Evolutionary conservation across 2,888 invertebrate genomes (phyloP).

Genomic region (Phytoseiulus persimilis): DNA sequence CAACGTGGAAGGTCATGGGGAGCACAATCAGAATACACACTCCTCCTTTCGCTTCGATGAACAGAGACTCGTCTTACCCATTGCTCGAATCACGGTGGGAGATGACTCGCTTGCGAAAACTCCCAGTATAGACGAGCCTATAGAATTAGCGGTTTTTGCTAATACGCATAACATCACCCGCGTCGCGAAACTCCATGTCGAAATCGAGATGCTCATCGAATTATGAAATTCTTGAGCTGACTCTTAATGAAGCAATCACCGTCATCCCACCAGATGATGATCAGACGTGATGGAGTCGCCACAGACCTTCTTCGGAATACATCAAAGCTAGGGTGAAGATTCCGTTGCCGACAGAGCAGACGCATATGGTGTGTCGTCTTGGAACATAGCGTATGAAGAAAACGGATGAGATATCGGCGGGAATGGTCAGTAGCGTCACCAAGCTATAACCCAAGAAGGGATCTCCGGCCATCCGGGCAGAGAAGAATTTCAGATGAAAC

Average conservation of each 20-base stretch:
- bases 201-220: too few species aligned
- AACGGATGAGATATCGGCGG: neutral
- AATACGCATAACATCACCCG: neutral
- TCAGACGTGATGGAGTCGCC: neutral
- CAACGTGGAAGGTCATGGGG: too few species aligned
- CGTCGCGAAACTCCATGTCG: neutral
- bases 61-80: too few species aligned
- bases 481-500: conserved; percentile 12
- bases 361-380: neutral
- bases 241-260: too few species aligned
- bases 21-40: too few species aligned
- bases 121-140: conserved; percentile 14
- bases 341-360: neutral
- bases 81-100: conserved; percentile 6
- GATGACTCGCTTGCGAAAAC: conserved; percentile 14
- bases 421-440: neutral
- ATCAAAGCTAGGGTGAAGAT: neutral
- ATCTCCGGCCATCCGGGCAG: conserved; percentile 13
- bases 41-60: too few species aligned
- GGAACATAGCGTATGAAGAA: conserved; percentile 6
- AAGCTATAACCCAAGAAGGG: neutral
- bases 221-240: too few species aligned
- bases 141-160: neutral
- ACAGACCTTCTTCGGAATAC: conserved; percentile 10
- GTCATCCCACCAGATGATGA: too few species aligned